A percentile compares a stretch with the other conserved stretches of the same genome.
These are phyloP conservation scores for Dasyornis broadbenti DNA, from an alignment of 2,113 vertebrate genomes.

Conservation along the genomic window DNA sequence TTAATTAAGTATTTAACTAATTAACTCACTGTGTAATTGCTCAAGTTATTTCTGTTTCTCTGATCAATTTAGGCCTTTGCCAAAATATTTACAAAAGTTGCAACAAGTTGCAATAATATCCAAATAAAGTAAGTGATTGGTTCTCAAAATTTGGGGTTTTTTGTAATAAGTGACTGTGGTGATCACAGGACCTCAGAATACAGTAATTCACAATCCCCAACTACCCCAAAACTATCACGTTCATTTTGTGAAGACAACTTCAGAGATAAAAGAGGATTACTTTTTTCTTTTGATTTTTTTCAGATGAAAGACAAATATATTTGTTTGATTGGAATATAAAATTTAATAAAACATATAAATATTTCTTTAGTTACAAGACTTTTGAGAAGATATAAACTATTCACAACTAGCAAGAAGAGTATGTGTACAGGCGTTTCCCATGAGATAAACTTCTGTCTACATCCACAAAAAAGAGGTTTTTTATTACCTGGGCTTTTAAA, in stretches of 20 bases:
- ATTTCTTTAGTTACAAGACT: background rate
- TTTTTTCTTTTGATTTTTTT: background rate
- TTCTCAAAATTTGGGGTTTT: background rate
- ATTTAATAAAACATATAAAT: background rate
- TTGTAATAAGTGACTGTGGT: background rate
- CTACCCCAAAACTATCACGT: background rate
- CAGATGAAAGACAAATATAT: background rate
- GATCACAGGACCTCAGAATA: background rate
- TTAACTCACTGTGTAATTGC: background rate
- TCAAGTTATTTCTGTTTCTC: background rate
- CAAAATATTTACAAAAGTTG: background rate
- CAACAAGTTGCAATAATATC: background rate
- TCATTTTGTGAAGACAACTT: background rate
- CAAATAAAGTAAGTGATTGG: background rate
- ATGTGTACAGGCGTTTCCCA: background rate
- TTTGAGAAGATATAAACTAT: background rate
- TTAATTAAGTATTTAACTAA: background rate
- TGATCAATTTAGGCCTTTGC: background rate
- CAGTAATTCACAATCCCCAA: background rate
- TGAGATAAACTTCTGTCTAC: background rate
- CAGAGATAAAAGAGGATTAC: background rate
- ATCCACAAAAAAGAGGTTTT: background rate
- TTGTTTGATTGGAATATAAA: background rate
- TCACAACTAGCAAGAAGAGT: background rate
- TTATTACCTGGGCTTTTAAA: background rate